Base-by-base conservation (phyloP, 1,140 invertebrate species). In the Solenopsis invicta region DNA sequence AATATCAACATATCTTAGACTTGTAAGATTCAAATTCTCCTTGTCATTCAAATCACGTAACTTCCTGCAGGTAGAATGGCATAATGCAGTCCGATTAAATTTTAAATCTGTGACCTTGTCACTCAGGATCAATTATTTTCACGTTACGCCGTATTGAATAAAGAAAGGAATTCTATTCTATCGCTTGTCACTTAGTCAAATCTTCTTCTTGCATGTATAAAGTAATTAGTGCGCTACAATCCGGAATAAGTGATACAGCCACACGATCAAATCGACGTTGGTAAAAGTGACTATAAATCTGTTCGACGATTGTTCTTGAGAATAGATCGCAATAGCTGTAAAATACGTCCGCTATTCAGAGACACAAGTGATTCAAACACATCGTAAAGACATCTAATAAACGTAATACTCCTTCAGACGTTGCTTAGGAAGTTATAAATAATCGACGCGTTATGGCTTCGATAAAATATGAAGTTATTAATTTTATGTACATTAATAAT, bases 1-100 rank as follows among this genome's bases (percentile, higher is more conserved):
- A 69, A 50, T 72, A 41, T 89, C 86, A 89, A 87, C 50, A 78
- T 87, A 71, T 29, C 18, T 61, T 66, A 62, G 24, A 48, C 80
- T 48, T 74, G 48, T 18, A 50, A 85, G 76, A 74, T 87, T 86
- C 52, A 77, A 10, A n/a, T 21, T 13, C 5, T 21, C 1, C 3
- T 77, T 8, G n/a, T 41, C 41, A 56, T 50, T 59, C 5, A 59
- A 80, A 67, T 81, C 62, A 59, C 50, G 59, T 69, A 78, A 86
- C n/a, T 56, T 78, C 56, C 50, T 37, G 16, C n/a, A 34, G 13
- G 9, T 37, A 62, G 24, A 48, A n/a, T 72, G n/a, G n/a, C 29
- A 37, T n/a, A n/a, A 18, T 37, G 29, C 34, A 54, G 29, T 41
- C 9, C 8, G 9, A 48, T 16, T 45, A 6, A 41, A 78, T 34